Conservation (phyloP, 2,888 invertebrate genomes). For the Branchinecta sandiegonensis region DNA sequence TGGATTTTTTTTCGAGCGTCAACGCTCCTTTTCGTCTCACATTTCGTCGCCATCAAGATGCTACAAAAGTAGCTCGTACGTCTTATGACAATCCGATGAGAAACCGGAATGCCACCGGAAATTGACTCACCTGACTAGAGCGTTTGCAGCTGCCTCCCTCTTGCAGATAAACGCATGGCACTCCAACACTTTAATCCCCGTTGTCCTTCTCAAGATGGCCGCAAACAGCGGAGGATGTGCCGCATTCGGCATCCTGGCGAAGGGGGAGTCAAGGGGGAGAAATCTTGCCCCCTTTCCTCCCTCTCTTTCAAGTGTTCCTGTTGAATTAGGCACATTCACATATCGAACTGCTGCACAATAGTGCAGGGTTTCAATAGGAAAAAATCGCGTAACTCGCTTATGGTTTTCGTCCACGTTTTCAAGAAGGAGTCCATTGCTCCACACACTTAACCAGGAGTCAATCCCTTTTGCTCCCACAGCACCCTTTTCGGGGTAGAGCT, state of each 20-base stretch:
- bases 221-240: conserved; percentile 93
- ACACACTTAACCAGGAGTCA: conserved; percentile 91
- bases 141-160: conserved; percentile 90
- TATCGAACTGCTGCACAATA: conserved; percentile 91
- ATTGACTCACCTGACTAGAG: conserved; percentile 55
- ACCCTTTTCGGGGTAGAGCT: conserved; percentile 88
- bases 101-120: background rate
- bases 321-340: conserved; percentile 49
- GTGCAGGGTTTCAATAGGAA: conserved; percentile 85
- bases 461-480: conserved; percentile 74
- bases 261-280: conserved; percentile 87
- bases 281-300: conserved; percentile 61
- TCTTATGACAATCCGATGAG: background rate
- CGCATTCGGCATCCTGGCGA: conserved; percentile 78
- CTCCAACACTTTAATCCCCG: conserved; percentile 93
- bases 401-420: conserved; percentile 94
- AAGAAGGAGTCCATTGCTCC: conserved; percentile 85
- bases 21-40: too few species aligned
- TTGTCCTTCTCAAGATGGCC: conserved; percentile 83
- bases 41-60: too few species aligned
- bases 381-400: conserved; percentile 83
- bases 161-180: conserved; percentile 98
- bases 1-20: too few species aligned
- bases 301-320: conserved; percentile 36
- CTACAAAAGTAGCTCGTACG: background rate